Conservation (phyloP, 2,888 invertebrate species). For the Anaspis maculata region DNA sequence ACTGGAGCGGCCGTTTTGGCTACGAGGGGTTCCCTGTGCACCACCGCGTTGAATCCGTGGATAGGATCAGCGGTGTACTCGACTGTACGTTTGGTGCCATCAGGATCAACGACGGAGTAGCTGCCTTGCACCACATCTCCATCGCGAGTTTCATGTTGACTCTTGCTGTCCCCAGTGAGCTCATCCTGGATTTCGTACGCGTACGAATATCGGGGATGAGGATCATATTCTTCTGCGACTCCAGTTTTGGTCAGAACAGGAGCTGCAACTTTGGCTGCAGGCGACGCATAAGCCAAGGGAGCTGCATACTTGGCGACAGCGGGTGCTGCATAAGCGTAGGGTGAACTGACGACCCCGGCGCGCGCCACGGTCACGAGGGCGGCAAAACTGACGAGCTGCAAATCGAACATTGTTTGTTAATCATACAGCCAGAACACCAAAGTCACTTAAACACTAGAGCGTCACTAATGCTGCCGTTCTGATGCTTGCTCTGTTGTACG, state of each 20-base stretch:
- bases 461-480: too few species aligned
- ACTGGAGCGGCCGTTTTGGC: conserved; percentile 14
- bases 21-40: conserved; percentile 42
- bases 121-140: conserved; percentile 55
- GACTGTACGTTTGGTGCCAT: conserved; percentile 55
- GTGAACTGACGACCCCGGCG: not conserved
- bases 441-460: too few species aligned
- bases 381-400: too few species aligned
- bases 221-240: conserved; percentile 33
- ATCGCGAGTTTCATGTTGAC: conserved; percentile 54
- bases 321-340: conserved; percentile 15
- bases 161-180: conserved; percentile 49
- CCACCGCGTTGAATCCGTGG: conserved; percentile 50
- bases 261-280: conserved; percentile 12
- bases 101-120: conserved; percentile 49
- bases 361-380: too few species aligned
- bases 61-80: conserved; percentile 50
- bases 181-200: conserved; percentile 51
- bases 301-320: conserved; percentile 33
- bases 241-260: conserved; percentile 19
- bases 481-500: too few species aligned
- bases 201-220: conserved; percentile 48
- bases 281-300: conserved; percentile 24
- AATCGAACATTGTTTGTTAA: too few species aligned
- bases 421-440: too few species aligned